phyloP scores from a whole-genome alignment of 2,888 invertebrate species.

The Euproctis similis region DNA sequence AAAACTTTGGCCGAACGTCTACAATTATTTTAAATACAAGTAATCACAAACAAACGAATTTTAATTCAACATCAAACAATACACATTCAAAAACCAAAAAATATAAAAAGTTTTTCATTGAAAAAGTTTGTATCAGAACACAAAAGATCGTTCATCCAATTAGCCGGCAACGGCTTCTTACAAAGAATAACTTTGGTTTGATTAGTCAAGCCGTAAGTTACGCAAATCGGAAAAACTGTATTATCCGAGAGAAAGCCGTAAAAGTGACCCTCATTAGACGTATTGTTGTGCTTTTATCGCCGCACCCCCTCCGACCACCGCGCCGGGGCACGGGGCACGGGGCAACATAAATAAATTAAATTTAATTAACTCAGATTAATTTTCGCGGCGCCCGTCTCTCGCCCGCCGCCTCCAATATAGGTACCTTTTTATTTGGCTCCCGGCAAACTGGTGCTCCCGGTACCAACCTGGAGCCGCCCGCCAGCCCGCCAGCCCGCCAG shows the following conservation, averaged over 20 bases:
- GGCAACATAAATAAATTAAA: constrained; percentile 72
- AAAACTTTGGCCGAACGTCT: too few species aligned
- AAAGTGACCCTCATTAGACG: constrained; percentile 68
- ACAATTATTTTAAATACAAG: too few species aligned
- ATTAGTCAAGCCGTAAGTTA: constrained; percentile 45
- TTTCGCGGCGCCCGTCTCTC: constrained; percentile 57
- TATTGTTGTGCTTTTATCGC: constrained; percentile 70
- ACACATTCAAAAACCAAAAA: too few species aligned
- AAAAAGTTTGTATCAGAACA: constrained; percentile 8
- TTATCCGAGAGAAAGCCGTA: constrained; percentile 63
- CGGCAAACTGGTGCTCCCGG: constrained; percentile 50
- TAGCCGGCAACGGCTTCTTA: constrained; percentile 25
- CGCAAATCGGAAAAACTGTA: constrained; percentile 60
- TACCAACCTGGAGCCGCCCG: constrained; percentile 42
- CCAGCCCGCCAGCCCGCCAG: constrained; percentile 36
- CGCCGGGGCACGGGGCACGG: constrained; percentile 33
- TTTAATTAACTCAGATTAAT: constrained; percentile 76
- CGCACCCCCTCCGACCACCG: constrained; percentile 36
- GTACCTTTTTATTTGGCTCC: constrained; percentile 66
- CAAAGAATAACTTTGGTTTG: constrained; percentile 37
- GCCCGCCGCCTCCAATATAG: too few species aligned
- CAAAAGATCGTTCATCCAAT: constrained; percentile 13
- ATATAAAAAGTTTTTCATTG: constrained; percentile 2
- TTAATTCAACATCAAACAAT: constrained; percentile 2
- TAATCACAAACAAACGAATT: too few species aligned